phyloP scores from a whole-genome alignment of 2,113 vertebrate genomes.

The Xyrauchen texanus region DNA sequence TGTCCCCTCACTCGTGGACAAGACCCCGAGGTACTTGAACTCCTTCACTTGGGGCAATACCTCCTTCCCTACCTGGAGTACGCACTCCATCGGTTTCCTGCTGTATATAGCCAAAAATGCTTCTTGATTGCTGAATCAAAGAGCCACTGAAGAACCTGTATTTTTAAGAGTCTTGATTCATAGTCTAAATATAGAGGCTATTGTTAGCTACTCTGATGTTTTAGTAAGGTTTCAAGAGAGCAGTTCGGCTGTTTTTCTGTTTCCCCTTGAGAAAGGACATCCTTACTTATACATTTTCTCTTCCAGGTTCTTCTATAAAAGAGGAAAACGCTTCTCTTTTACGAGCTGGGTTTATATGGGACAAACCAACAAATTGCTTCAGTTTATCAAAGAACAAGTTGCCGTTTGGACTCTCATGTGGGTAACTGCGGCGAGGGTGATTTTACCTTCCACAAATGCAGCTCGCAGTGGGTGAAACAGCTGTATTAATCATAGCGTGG shows the following conservation, averaged over 20 bases:
- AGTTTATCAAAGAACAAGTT: background rate
- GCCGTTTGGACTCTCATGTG: background rate
- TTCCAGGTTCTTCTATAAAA: constrained; percentile 18
- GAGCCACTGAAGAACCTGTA: background rate
- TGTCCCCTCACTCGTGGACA: no score
- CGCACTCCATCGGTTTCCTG: no score
- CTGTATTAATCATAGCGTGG: no score
- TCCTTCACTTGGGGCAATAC: no score
- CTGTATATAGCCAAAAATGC: no score
- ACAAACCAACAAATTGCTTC: background rate
- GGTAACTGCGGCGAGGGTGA: no score
- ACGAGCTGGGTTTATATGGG: background rate
- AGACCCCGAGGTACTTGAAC: no score
- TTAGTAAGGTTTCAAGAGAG: background rate
- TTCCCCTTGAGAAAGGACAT: background rate
- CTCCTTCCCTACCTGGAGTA: no score
- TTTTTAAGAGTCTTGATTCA: no score
- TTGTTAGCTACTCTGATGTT: background rate
- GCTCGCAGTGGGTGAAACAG: background rate
- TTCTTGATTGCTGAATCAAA: no score
- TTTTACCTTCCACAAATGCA: background rate
- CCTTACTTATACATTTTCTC: background rate
- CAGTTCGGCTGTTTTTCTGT: background rate
- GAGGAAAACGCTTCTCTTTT: background rate
- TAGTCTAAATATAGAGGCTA: no score